Evolutionary conservation across 1,140 invertebrate species (phyloP), one percentile per base, ranked within the genome.

Genomic region (Acromyrmex charruanus): DNA sequence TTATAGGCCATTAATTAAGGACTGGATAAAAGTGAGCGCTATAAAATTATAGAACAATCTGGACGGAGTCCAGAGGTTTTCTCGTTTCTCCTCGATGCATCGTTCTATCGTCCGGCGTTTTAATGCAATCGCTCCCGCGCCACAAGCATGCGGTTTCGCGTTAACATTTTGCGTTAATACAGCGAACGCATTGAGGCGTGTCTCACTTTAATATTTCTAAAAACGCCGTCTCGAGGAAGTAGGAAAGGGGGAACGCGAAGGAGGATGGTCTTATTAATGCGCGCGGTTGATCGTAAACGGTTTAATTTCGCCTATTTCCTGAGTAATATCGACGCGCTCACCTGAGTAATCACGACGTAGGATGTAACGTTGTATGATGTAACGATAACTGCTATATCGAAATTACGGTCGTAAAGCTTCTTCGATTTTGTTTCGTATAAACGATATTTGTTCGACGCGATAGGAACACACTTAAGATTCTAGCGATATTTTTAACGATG

Each of bases 1-100:
- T 94, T 94, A 94, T 93, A 91, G 89, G 89, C 91, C 91, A 93
- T 94, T 94, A 94, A 94, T 94, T 94, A 94, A 77, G 87, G 89
- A 71, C 55, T 87, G 90, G 90, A 87, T 92, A 91, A 92, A 93
- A 93, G 92, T 92, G 88, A 92, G 87, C 91, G 66, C 90, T 92
- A 92, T 94, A 94, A 94, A 94, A 93, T 93, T 94, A 92, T 93
- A 92, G 90, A 94, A 93, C 89, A 91, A 90, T 91, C 91, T n/a
- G 72, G 77, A 44, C 68, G 71, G 74, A 53, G 39, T 31, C 31
- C 31, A 35, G 4, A 35, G 31, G 9, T 66, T 6, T 39, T 10
- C 16, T 5, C 7, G 18, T 12, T 21, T 31, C 12, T 6, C 18
- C 18, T 55, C 10, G 9, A 21, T 61, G 25, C 21, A n/a, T 39